Evolutionary conservation across 2,797 vertebrate species (phyloP), one percentile per base, ranked within the genome.

Genomic region (Setipinna tenuifilis): DNA sequence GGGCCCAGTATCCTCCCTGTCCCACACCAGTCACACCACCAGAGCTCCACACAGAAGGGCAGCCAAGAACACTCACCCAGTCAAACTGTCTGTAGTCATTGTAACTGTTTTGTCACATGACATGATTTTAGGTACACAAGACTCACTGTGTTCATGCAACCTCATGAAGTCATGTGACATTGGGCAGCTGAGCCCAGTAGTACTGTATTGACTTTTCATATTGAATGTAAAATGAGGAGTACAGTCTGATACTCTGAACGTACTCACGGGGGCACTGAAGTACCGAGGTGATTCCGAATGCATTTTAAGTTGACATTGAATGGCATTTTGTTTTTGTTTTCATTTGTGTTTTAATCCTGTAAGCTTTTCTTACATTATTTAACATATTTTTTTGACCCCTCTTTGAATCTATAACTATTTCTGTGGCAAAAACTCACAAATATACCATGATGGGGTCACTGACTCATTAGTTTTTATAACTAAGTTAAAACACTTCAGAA

Each of bases 171-270:
- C 71, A 44, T 41, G 17, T 78, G 71, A 78, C 35, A 19, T 41
- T 14, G 68, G 35, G 31, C 35, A 21, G 35, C 71, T 75, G 28
- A 35, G 68, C 68, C 68, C 68, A 35, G 68, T 75, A 75, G 57
- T 83, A 62, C 50, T 85, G 35, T 83, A 85, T 23, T 31, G 28
- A 19, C 61, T 78, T 41, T 35, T 78, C 35, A 44, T 78, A 44
- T 44, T 84, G 88, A 88, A 85, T 88, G 86, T 87, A 87, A 78
- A 31, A 78, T 6, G 6, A 44, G 19, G 71, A 78, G 71, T 41
- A 21, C 71, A 12, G 31, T 78, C 71, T 7, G 71, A 44, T 44
- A 10, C 71, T 78, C 31, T 78, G 28, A 75, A 5, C 16, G 17
- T 35, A 41, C 68, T 75, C 28, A 75, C 31, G 31, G 68, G 68